These are phyloP conservation scores for Sander lucioperca DNA, from an alignment of 2,113 vertebrate species.

Conservation along the genomic window DNA sequence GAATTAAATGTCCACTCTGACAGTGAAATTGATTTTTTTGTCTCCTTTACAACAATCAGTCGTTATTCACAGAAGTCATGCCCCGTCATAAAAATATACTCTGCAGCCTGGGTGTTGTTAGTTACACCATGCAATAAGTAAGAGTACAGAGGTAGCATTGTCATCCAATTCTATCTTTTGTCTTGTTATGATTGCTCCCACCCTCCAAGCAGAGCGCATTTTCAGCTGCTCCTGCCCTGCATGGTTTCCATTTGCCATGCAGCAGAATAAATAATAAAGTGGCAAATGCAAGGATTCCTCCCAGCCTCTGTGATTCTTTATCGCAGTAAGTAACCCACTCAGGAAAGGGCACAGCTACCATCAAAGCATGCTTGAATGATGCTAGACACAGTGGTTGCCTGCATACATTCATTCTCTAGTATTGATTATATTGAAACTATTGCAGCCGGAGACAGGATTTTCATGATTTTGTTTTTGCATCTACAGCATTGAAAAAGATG, in stretches of 20 bases:
- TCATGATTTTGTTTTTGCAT: constrained; percentile 14
- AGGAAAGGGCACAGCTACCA: constrained; percentile 53
- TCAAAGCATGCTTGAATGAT: constrained; percentile 41
- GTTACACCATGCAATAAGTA: constrained; percentile 10
- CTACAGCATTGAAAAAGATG: not conserved
- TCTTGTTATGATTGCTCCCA: constrained; percentile 38
- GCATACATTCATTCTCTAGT: not conserved
- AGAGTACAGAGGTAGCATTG: constrained; percentile 20
- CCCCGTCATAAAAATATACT: constrained; percentile 24
- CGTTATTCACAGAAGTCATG: constrained; percentile 42
- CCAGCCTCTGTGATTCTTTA: constrained; percentile 47
- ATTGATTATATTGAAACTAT: constrained; percentile 20
- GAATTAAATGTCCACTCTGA: constrained; percentile 54
- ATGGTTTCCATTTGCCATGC: constrained; percentile 28
- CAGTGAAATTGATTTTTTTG: constrained; percentile 46
- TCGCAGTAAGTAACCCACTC: constrained; percentile 49
- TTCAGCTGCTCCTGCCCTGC: constrained; percentile 37
- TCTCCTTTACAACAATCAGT: constrained; percentile 37
- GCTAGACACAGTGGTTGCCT: constrained; percentile 35
- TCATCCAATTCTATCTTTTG: constrained; percentile 17
- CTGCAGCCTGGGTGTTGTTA: constrained; percentile 1
- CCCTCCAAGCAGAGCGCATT: constrained; percentile 21
- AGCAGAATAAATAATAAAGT: constrained; percentile 64
- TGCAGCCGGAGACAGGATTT: not conserved
- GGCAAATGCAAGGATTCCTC: constrained; percentile 49